Conservation (phyloP, 2,113 vertebrate genomes). For the Notothenia rossii region DNA sequence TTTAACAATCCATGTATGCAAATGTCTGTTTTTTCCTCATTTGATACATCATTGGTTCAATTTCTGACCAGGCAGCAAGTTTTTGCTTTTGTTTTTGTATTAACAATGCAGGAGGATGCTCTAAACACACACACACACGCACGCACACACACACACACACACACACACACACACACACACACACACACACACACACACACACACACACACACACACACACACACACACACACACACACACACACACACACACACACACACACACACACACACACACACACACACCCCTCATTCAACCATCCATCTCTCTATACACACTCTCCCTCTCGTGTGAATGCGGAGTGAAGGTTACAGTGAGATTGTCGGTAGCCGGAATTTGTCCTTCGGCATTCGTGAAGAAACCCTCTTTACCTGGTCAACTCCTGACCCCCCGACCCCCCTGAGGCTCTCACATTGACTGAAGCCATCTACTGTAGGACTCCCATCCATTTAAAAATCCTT, state of each 20-base stretch:
- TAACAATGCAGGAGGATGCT: slow-evolving; percentile 2
- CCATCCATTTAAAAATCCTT: slow-evolving; percentile 18
- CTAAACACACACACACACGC: neutral
- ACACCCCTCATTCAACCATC: too few relatives aligned
- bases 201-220: too few relatives aligned
- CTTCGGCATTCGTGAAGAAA: slow-evolving; percentile 29
- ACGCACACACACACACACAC: too few relatives aligned
- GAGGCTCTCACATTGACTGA: slow-evolving; percentile 28
- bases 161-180: too few relatives aligned
- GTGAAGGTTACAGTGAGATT: slow-evolving; percentile 12
- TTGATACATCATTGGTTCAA: slow-evolving; percentile 38
- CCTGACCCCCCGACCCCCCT: slow-evolving; percentile 24
- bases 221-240: too few relatives aligned
- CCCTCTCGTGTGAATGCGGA: neutral
- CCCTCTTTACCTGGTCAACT: slow-evolving; percentile 23
- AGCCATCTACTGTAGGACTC: slow-evolving; percentile 27
- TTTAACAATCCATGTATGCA: slow-evolving; percentile 23
- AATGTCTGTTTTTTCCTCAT: slow-evolving; percentile 20
- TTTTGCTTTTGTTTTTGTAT: slow-evolving; percentile 31
- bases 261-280: too few relatives aligned
- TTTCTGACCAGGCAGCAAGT: slow-evolving; percentile 20
- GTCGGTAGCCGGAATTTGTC: neutral
- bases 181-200: too few relatives aligned
- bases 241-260: too few relatives aligned
- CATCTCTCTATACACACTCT: neutral